phyloP scores from a whole-genome alignment of 2,888 invertebrate species.

The Automeris io region DNA sequence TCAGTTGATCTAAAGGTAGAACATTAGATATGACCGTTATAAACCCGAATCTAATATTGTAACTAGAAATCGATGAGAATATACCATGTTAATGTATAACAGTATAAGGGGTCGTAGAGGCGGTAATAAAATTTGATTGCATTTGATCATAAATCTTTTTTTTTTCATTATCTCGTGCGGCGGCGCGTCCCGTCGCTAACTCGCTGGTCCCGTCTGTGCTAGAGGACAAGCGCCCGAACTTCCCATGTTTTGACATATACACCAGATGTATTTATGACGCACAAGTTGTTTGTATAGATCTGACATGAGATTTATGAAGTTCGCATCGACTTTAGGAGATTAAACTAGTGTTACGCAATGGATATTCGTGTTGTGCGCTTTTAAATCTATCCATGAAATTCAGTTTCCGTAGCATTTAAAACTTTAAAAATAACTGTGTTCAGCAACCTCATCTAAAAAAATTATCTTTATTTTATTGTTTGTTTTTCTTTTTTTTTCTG shows the following conservation, averaged over 20 bases:
- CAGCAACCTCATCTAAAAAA: no score
- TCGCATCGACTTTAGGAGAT: slow-evolving; percentile 64
- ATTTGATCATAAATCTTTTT: slow-evolving; percentile 72
- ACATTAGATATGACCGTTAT: slow-evolving; percentile 8
- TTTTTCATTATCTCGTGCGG: slow-evolving; percentile 67
- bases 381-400: slow-evolving; percentile 30
- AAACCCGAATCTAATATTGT: slow-evolving; percentile 26
- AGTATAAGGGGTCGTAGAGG: slow-evolving; percentile 49
- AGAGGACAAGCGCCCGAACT: slow-evolving; percentile 53
- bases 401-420: slow-evolving; percentile 22
- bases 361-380: slow-evolving; percentile 32
- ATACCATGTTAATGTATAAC: slow-evolving; percentile 37
- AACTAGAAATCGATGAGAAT: slow-evolving; percentile 44
- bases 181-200: no score
- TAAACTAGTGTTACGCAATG: slow-evolving; percentile 54
- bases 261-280: slow-evolving; percentile 66
- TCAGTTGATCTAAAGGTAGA: slow-evolving; percentile 1
- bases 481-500: no score
- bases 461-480: no score
- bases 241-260: slow-evolving; percentile 74
- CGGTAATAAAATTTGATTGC: slow-evolving; percentile 73
- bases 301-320: slow-evolving; percentile 72
- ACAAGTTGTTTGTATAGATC: slow-evolving; percentile 50
- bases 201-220: slow-evolving; percentile 40
- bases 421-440: no score